A percentile compares a stretch with the other conserved stretches of the same genome.
Conservation (phyloP, 2,888 invertebrate genomes). For the Acheta domesticus region DNA sequence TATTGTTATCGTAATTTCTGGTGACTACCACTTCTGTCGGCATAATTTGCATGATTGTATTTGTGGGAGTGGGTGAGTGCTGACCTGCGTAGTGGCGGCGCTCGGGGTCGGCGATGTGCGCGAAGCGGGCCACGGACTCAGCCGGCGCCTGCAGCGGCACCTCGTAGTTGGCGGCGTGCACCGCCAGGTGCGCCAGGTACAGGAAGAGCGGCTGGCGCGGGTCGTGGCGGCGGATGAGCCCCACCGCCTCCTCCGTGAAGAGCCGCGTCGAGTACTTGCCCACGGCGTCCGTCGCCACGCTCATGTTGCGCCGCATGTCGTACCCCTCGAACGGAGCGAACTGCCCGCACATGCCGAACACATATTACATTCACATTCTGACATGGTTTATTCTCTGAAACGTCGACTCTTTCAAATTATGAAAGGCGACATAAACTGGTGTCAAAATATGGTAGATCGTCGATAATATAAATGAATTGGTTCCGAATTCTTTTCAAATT, state of each 20-base stretch:
- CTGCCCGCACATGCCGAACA: constrained; percentile 41
- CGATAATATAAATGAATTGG: no score
- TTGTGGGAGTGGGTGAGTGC: neutral
- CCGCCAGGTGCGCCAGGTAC: constrained; percentile 54
- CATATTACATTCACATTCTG: no score
- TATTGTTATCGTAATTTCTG: no score
- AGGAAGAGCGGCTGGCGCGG: constrained; percentile 52
- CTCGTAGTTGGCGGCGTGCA: constrained; percentile 52
- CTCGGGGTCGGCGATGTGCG: constrained; percentile 63
- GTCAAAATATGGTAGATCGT: no score
- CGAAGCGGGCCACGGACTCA: constrained; percentile 64
- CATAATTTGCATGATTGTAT: no score
- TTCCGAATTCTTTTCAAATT: no score
- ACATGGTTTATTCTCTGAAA: no score
- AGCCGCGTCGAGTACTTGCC: constrained; percentile 64
- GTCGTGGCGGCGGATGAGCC: constrained; percentile 61
- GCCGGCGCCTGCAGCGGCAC: constrained; percentile 51
- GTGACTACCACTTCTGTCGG: no score
- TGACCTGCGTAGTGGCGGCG: constrained; percentile 71
- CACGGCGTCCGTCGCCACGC: constrained; percentile 52
- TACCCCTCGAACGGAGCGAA: constrained; percentile 51
- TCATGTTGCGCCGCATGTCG: constrained; percentile 61
- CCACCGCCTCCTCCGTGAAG: constrained; percentile 63
- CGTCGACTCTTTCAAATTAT: no score
- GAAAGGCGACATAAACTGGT: no score